Percentiles rank a stretch among this genome's conserved stretches.
Evolutionary conservation across 2,888 invertebrate species (phyloP).

Genomic region (Spisula subtruncata): DNA sequence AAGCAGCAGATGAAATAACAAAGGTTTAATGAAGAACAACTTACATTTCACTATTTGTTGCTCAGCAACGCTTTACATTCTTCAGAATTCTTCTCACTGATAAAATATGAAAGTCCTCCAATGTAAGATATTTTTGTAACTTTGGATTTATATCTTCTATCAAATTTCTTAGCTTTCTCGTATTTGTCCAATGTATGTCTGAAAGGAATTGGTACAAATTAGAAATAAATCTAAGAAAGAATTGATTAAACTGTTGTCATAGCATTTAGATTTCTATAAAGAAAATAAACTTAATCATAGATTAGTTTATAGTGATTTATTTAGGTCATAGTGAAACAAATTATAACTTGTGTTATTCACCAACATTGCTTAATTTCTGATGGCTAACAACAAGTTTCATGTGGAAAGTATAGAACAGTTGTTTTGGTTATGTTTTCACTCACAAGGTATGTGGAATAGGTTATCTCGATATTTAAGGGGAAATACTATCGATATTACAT

Average conservation of each 20-base stretch:
- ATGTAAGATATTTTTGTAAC: constrained; percentile 89
- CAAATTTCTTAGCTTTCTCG: constrained; percentile 91
- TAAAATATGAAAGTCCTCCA: constrained; percentile 92
- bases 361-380: too few species aligned
- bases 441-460: too few species aligned
- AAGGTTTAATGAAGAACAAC: not conserved
- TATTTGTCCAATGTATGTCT: constrained; percentile 90
- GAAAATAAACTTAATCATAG: not conserved
- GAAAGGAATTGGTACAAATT: constrained; percentile 60
- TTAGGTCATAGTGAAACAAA: too few species aligned
- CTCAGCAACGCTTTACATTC: constrained; percentile 90
- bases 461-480: too few species aligned
- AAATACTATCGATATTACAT: too few species aligned
- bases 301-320: not conserved
- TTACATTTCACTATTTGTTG: constrained; percentile 52
- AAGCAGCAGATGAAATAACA: not conserved
- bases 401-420: too few species aligned
- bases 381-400: too few species aligned
- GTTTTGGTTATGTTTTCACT: too few species aligned
- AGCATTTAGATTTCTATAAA: too few species aligned
- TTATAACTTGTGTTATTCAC: too few species aligned
- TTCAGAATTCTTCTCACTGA: constrained; percentile 93
- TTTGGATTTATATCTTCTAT: constrained; percentile 90
- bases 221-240: too few species aligned
- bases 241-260: too few species aligned